Evolutionary conservation across 2,797 vertebrate species (phyloP), one percentile per base, ranked within the genome.

Genomic region (Cuniculus paca): DNA sequence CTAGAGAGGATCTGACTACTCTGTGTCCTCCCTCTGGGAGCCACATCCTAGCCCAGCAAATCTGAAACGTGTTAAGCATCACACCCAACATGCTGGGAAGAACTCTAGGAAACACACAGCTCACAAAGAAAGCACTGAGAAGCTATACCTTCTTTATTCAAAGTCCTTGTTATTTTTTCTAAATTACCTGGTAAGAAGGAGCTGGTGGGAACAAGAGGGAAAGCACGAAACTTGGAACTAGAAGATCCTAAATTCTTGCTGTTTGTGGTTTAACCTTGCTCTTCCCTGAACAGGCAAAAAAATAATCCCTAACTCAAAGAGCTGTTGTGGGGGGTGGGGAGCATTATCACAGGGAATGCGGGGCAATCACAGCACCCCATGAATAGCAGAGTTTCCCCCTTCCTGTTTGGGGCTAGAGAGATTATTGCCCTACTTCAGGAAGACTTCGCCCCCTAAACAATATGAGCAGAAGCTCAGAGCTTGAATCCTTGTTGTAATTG

Each of bases 111-210:
- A 96, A 58, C 54, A 90, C 31, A 78, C 26, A 36, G 28, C 72
- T 88, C 52, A 60, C 65, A 88, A 56, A 84, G 77, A 39, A 81
- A 85, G 39, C 17, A 60, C 65, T 31, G 17, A 70, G 58, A 72
- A 82, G n/a, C 75, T 74, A 83, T 31, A 2, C 54, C 36, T 81
- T 82, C 88, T 85, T 88, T 65, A 28, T 92, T 60, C 77, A 81
- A 79, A 74, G 48, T 88, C 63, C 81, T 91, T 68, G 7, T 81
- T 52, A 56, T 48, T 86, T 87, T 96, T 94, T 68, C 78, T 88
- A 78, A 94, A 68, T 85, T 61, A 13, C 56, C 70, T 45, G 48
- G 61, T 52, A 85, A 88, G 78, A 92, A 74, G 90, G 65, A 74
- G 36, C 82, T 81, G 14, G 20, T 39, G 60, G 24, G n/a, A 63